phyloP scores from a whole-genome alignment of 2,888 invertebrate genomes.

The Drosophila testacea region DNA sequence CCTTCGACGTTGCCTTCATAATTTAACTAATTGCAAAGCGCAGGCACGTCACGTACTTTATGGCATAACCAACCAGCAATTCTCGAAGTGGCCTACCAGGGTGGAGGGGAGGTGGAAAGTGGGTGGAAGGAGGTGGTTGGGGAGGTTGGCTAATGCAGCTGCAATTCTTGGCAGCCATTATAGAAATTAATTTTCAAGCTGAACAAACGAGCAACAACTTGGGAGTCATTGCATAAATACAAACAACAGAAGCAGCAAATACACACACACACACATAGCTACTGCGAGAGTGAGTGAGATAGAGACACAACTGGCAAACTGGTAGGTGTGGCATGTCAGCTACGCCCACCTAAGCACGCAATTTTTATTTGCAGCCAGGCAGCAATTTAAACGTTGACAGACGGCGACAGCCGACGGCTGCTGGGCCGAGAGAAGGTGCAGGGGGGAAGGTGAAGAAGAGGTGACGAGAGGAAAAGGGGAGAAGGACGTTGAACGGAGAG shows the following conservation, averaged over 20 bases:
- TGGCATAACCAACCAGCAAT: slow-evolving; percentile 17
- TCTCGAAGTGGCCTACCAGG: neutral
- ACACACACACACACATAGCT: slow-evolving; percentile 18
- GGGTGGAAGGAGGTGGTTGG: neutral
- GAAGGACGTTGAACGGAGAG: slow-evolving; percentile 7
- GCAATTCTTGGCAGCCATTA: slow-evolving; percentile 79
- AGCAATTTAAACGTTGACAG: slow-evolving; percentile 79
- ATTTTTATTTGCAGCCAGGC: slow-evolving; percentile 69
- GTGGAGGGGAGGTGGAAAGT: neutral
- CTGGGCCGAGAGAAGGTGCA: slow-evolving; percentile 36
- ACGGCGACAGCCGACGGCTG: slow-evolving; percentile 65
- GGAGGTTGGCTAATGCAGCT: slow-evolving; percentile 57
- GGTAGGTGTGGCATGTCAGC: slow-evolving; percentile 78
- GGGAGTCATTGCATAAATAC: slow-evolving; percentile 78
- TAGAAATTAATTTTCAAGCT: slow-evolving; percentile 80
- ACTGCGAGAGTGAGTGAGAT: slow-evolving; percentile 9
- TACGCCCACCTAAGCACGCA: slow-evolving; percentile 79
- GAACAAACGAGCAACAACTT: slow-evolving; percentile 81
- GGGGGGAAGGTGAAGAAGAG: neutral
- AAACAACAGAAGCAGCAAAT: slow-evolving; percentile 47
- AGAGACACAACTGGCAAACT: slow-evolving; percentile 29
- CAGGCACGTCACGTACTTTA: slow-evolving; percentile 73
- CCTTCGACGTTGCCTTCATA: slow-evolving; percentile 59
- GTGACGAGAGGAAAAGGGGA: neutral
- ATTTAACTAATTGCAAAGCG: slow-evolving; percentile 79